Evolutionary conservation across 2,797 vertebrate species (phyloP).

Genomic region (Macroramphosus scolopax): DNA sequence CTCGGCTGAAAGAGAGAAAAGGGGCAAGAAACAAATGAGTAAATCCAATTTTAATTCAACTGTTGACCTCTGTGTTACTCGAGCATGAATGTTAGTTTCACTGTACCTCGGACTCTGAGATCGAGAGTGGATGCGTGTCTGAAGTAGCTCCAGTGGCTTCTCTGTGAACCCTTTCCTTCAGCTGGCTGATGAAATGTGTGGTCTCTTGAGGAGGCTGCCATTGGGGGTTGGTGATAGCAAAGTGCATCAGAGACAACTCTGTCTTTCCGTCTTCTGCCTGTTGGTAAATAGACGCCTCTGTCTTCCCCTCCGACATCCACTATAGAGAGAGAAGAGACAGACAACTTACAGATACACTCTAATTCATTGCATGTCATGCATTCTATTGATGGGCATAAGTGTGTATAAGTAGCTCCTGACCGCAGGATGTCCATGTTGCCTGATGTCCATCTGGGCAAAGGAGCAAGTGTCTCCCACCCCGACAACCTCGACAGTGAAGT

Average conservation of each 20-base stretch:
- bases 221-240: conserved; percentile 96
- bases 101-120: conserved; percentile 89
- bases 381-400: too few relatives aligned
- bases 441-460: conserved; percentile 99
- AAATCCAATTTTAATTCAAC: neutral
- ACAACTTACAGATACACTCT: conserved; percentile 1
- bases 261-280: conserved; percentile 98
- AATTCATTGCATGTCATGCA: neutral
- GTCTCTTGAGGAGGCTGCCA: conserved; percentile 96
- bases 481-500: conserved; percentile 96
- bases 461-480: conserved; percentile 97
- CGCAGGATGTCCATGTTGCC: conserved; percentile 94
- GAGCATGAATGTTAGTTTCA: neutral
- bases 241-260: conserved; percentile 97
- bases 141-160: conserved; percentile 81
- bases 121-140: conserved; percentile 84
- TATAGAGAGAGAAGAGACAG: conserved; percentile 45
- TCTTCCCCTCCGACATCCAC: conserved; percentile 97
- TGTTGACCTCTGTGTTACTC: neutral
- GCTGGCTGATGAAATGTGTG: conserved; percentile 94
- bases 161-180: conserved; percentile 94
- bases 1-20: conserved; percentile 80
- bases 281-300: conserved; percentile 96
- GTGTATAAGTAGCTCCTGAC: conserved; percentile 62
- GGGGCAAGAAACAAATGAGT: neutral